phyloP scores from a whole-genome alignment of 2,113 vertebrate genomes.

The Phaethon lepturus region DNA sequence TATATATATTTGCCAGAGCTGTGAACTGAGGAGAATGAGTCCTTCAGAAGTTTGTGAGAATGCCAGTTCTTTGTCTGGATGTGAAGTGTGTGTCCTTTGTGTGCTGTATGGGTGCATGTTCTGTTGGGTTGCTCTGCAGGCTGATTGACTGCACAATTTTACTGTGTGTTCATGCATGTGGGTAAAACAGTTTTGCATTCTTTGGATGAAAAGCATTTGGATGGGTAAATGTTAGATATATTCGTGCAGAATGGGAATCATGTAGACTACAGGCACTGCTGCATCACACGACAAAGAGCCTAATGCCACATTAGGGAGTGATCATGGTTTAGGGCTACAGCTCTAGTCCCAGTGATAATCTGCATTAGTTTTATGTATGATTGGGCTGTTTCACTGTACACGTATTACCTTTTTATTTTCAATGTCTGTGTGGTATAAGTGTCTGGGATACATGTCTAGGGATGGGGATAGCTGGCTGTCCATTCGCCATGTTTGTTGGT shows the following conservation, averaged over 20 bases:
- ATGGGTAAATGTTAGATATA: not conserved
- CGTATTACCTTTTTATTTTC: not conserved
- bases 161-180: not conserved
- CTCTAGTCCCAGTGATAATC: not conserved
- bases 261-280: not conserved
- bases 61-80: not conserved
- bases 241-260: not conserved
- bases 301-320: not conserved
- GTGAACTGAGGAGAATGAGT: not conserved
- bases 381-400: not conserved
- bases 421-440: not conserved
- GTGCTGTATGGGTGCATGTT: fast-evolving
- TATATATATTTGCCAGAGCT: not conserved
- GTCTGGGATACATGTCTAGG: not conserved
- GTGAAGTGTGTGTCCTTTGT: not conserved
- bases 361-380: not conserved
- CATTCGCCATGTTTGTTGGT: not conserved
- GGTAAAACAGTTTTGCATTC: not conserved
- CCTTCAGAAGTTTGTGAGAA: not conserved
- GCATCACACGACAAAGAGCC: not conserved
- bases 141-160: not conserved
- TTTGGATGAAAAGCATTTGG: not conserved
- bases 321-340: not conserved
- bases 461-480: not conserved
- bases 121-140: not conserved